A percentile compares a stretch with the other conserved stretches of the same genome.
These are phyloP conservation scores for Hemicrepidius hirtus DNA, from an alignment of 2,888 invertebrate species.

Conservation along the genomic window DNA sequence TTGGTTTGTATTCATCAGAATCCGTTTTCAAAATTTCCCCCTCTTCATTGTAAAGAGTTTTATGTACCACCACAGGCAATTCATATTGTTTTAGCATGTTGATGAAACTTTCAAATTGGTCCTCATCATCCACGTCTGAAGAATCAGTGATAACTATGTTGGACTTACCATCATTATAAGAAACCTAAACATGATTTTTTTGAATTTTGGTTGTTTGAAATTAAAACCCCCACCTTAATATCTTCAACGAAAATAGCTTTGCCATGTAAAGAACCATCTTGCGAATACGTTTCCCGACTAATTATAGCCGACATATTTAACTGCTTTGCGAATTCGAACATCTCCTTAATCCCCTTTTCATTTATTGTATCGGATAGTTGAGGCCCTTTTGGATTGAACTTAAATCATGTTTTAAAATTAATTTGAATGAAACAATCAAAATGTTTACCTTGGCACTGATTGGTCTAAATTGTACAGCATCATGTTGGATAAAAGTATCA, in stretches of 20 bases:
- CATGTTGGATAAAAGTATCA: background rate
- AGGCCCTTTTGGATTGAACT: background rate
- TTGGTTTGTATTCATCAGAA: background rate
- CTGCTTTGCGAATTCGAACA: conserved; percentile 7
- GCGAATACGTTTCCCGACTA: conserved; percentile 18
- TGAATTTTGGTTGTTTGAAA: background rate
- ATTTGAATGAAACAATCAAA: no score
- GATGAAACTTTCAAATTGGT: conserved; percentile 1
- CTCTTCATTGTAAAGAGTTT: conserved; percentile 1
- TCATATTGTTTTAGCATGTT: conserved; percentile 29
- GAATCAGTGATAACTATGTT: background rate
- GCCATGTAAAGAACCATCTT: conserved; percentile 17
- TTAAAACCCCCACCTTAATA: conserved; percentile 21
- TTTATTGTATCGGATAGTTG: background rate
- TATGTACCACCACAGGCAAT: background rate
- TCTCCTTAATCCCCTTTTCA: conserved; percentile 1
- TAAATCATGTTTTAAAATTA: background rate
- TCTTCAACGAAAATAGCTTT: conserved; percentile 6
- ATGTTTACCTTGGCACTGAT: background rate
- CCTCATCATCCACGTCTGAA: background rate
- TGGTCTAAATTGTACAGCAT: conserved; percentile 20
- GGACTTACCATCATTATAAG: conserved; percentile 17
- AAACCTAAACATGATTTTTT: conserved; percentile 4
- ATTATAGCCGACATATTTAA: conserved; percentile 2
- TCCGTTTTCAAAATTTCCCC: background rate